A percentile compares a stretch with the other conserved stretches of the same genome.
Conservation (phyloP, 2,797 vertebrate genomes). For the Cetoscarus ocellatus region DNA sequence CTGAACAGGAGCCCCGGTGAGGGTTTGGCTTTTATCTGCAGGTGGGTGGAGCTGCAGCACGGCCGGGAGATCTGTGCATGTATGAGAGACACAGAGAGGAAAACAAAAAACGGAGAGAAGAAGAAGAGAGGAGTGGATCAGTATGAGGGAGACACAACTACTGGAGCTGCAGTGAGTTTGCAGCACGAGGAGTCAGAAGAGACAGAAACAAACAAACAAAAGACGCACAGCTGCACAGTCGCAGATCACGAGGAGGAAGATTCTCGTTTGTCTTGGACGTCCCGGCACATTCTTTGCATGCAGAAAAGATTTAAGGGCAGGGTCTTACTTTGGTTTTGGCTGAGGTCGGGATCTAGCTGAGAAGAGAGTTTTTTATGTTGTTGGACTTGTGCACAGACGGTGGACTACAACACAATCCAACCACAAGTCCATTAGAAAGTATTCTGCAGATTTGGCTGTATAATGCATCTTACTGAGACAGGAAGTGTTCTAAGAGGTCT, state of each 20-base stretch:
- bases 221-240: conserved; percentile 38
- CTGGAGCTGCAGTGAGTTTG: conserved; percentile 40
- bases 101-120: conserved; percentile 7
- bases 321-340: conserved; percentile 64
- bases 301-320: conserved; percentile 63
- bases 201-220: conserved; percentile 21
- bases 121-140: conserved; percentile 6
- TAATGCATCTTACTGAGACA: background rate
- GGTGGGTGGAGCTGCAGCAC: conserved; percentile 91
- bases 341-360: conserved; percentile 45
- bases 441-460: background rate
- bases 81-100: conserved; percentile 32
- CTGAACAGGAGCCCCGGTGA: conserved; percentile 87
- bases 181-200: conserved; percentile 25
- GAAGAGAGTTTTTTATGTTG: conserved; percentile 27
- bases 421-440: conserved; percentile 14
- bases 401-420: conserved; percentile 31
- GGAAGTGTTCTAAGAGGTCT: background rate
- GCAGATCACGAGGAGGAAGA: conserved; percentile 60
- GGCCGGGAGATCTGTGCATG: conserved; percentile 42
- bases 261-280: conserved; percentile 68
- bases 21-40: conserved; percentile 95
- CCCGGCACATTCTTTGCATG: conserved; percentile 68
- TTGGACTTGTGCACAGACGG: conserved; percentile 30
- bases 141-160: conserved; percentile 31